Percentiles rank a stretch among this genome's conserved stretches.
Conservation (phyloP, 1,140 invertebrate species). For the Drosophila ambigua region DNA sequence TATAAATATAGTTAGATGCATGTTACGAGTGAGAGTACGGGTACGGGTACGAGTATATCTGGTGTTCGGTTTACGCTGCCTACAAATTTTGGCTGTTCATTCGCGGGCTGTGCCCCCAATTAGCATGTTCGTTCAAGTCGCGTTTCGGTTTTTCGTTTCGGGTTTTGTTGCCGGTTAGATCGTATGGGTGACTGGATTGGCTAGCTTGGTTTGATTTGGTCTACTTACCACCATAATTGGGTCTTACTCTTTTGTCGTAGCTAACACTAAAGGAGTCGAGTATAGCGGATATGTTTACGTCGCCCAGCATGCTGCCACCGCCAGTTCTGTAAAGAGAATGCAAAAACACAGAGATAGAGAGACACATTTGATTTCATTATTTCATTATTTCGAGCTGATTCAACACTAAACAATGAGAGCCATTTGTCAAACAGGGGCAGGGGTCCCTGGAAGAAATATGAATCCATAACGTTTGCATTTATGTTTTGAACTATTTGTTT, state of each 20-base stretch:
- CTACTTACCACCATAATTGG: slow-evolving; percentile 97
- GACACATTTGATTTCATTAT: slow-evolving; percentile 2
- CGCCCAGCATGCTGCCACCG: slow-evolving; percentile 91
- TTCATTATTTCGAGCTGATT: slow-evolving; percentile 20
- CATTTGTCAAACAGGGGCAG: slow-evolving; percentile 24
- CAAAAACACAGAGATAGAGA: background rate
- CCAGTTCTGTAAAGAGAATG: slow-evolving; percentile 85
- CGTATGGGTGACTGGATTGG: too few relatives aligned
- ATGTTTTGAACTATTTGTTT: slow-evolving; percentile 19
- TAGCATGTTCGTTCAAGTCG: too few relatives aligned
- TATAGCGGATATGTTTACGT: slow-evolving; percentile 96
- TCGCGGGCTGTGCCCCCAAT: too few relatives aligned
- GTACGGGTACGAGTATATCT: too few relatives aligned
- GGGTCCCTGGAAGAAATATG: slow-evolving; percentile 4
- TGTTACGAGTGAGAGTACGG: too few relatives aligned
- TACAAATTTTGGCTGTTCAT: background rate
- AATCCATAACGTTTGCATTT: slow-evolving; percentile 11
- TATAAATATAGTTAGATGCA: too few relatives aligned
- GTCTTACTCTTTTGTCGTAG: slow-evolving; percentile 99
- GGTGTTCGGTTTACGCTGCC: slow-evolving; percentile 3
- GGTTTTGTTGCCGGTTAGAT: too few relatives aligned
- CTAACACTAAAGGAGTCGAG: slow-evolving; percentile 96
- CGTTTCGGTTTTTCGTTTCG: too few relatives aligned
- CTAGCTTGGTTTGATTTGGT: slow-evolving; percentile 8
- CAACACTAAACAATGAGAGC: slow-evolving; percentile 28